Percentiles rank a stretch among this genome's conserved stretches.
Evolutionary conservation across 2,888 invertebrate genomes (phyloP).

Genomic region (Lasius platythorax): DNA sequence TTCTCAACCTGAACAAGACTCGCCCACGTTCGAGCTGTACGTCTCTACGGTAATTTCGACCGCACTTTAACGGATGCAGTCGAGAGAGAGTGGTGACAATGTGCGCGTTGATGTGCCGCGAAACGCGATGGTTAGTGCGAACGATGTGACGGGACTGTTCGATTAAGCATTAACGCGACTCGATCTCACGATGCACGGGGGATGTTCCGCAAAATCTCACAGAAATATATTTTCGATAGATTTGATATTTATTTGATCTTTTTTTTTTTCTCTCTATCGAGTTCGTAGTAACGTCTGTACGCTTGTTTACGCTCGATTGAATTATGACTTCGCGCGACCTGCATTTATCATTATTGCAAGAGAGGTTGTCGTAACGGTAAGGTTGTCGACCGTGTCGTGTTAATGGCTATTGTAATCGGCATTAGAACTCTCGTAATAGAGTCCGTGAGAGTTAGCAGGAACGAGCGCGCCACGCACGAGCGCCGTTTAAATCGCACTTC

Average conservation of each 20-base stretch:
- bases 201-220: background rate
- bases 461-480: constrained; percentile 46
- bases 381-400: constrained; percentile 50
- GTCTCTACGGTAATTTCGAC: constrained; percentile 36
- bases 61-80: constrained; percentile 28
- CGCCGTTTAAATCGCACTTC: constrained; percentile 50
- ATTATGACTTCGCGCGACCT: constrained; percentile 25
- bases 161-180: constrained; percentile 33
- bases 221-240: background rate
- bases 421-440: constrained; percentile 51
- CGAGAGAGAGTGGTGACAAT: constrained; percentile 37
- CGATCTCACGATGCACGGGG: constrained; percentile 3
- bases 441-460: constrained; percentile 49
- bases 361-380: constrained; percentile 48
- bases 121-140: background rate
- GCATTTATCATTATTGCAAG: constrained; percentile 43
- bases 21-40: background rate
- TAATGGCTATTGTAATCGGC: constrained; percentile 53
- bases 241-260: background rate
- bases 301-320: constrained; percentile 24
- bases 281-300: background rate
- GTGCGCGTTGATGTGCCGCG: constrained; percentile 25
- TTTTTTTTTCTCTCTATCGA: background rate
- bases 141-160: constrained; percentile 40
- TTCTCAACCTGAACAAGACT: constrained; percentile 21